Evolutionary conservation across 2,888 invertebrate species (phyloP).

Genomic region (Amorpha juglandis): DNA sequence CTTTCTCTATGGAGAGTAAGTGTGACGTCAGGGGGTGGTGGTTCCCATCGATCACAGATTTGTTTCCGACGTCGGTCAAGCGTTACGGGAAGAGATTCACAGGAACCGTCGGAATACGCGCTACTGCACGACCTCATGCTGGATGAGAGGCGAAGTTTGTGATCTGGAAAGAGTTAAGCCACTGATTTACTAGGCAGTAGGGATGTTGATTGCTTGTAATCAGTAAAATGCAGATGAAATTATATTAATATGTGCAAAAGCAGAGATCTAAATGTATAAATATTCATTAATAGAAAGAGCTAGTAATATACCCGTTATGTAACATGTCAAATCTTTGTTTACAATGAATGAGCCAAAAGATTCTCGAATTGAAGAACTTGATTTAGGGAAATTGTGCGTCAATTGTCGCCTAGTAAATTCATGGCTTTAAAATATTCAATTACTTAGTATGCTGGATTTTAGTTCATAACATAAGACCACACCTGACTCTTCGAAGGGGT

Average conservation of each 20-base stretch:
- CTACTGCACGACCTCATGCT: constrained; percentile 76
- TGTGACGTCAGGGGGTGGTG: constrained; percentile 75
- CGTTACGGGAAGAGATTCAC: constrained; percentile 57
- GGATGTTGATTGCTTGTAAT: not conserved
- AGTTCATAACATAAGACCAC: not conserved
- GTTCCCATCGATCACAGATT: constrained; percentile 67
- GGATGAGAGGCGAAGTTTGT: constrained; percentile 70
- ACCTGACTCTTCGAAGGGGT: not conserved
- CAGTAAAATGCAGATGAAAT: too few species aligned
- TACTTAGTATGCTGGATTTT: not conserved
- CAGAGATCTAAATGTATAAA: too few species aligned
- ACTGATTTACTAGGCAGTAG: not conserved
- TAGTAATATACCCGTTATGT: too few species aligned
- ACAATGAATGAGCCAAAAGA: too few species aligned
- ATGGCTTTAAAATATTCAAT: not conserved
- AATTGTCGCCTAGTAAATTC: constrained; percentile 1
- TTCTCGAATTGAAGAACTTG: too few species aligned
- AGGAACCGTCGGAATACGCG: constrained; percentile 70
- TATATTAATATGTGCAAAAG: too few species aligned
- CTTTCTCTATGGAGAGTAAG: constrained; percentile 73
- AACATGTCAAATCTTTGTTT: too few species aligned
- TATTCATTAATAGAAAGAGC: too few species aligned
- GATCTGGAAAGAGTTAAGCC: constrained; percentile 53
- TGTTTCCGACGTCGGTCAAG: constrained; percentile 64
- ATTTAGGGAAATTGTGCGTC: not conserved